Evolutionary conservation across 2,888 invertebrate genomes (phyloP).

Genomic region (Gymnocheta viridis): DNA sequence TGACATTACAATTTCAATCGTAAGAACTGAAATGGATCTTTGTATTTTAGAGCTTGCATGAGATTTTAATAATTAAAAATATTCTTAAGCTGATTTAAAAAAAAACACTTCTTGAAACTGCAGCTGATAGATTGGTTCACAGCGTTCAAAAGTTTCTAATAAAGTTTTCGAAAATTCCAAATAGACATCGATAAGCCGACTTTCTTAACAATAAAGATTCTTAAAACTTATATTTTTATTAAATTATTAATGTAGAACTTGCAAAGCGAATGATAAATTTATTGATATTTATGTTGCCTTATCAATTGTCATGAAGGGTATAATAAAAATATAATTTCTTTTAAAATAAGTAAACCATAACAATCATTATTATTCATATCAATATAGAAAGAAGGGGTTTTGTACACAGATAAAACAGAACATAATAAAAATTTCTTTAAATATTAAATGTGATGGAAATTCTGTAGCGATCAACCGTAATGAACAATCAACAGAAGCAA

Average conservation of each 20-base stretch:
- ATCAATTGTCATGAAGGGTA: not conserved
- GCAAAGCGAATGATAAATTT: not conserved
- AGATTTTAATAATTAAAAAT: too few relatives aligned
- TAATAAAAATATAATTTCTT: conserved; percentile 14
- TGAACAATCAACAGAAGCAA: conserved; percentile 22
- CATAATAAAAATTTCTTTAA: conserved; percentile 40
- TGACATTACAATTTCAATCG: not conserved
- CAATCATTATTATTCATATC: conserved; percentile 42
- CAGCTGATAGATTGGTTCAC: too few relatives aligned
- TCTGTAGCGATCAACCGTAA: not conserved
- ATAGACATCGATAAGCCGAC: too few relatives aligned
- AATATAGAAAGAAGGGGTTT: conserved; percentile 35
- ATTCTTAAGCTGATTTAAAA: not conserved
- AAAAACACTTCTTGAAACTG: too few relatives aligned
- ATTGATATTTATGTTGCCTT: not conserved
- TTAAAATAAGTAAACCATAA: conserved; percentile 7
- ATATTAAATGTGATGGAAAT: conserved; percentile 30
- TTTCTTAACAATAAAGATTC: too few relatives aligned
- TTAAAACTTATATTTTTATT: too few relatives aligned
- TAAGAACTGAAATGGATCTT: not conserved
- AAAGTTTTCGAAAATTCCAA: too few relatives aligned
- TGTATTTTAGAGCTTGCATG: too few relatives aligned
- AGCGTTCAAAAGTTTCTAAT: too few relatives aligned
- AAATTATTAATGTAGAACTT: too few relatives aligned
- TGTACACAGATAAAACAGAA: conserved; percentile 5